These are phyloP conservation scores for Trichoplusia ni DNA, from an alignment of 1,140 invertebrate species.

Conservation along the genomic window DNA sequence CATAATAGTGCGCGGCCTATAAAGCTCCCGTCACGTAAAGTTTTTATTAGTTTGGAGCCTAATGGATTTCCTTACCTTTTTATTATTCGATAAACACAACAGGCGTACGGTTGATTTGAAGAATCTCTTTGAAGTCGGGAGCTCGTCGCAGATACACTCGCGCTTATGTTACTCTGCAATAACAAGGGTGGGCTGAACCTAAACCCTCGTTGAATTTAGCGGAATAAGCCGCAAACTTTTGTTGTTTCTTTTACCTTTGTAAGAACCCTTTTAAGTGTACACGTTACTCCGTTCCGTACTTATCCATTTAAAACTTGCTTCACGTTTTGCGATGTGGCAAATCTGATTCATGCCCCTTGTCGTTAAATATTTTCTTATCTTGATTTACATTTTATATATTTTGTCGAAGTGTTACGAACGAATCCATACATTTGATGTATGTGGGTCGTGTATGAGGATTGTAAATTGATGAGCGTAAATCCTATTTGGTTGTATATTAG, in stretches of 20 bases:
- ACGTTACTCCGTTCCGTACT: conserved; percentile 17
- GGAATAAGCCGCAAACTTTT: conserved; percentile 39
- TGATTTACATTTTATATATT: conserved; percentile 11
- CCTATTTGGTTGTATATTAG: conserved; percentile 5
- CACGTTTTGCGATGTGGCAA: conserved; percentile 13
- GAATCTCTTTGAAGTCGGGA: conserved; percentile 42
- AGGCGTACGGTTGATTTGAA: conserved; percentile 46
- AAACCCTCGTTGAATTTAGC: conserved; percentile 35
- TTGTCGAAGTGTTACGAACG: conserved; percentile 8
- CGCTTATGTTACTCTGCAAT: conserved; percentile 21
- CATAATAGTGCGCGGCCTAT: conserved; percentile 21
- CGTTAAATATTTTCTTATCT: conserved; percentile 27
- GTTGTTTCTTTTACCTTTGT: conserved; percentile 33
- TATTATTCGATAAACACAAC: conserved; percentile 45
- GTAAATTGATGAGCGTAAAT: conserved; percentile 21
- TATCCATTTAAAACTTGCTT: conserved; percentile 30
- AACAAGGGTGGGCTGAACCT: conserved; percentile 21
- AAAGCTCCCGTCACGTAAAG: conserved; percentile 36
- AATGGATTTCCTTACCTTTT: conserved; percentile 42
- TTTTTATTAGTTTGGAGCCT: conserved; percentile 41
- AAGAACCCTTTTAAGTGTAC: conserved; percentile 38
- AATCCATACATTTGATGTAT: conserved; percentile 22
- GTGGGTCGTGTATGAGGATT: conserved; percentile 16
- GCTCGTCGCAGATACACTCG: conserved; percentile 31
- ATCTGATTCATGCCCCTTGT: conserved; percentile 17